Evolutionary conservation across 1,140 invertebrate species (phyloP), one percentile per base, ranked within the genome.

Genomic region (Drosophila arawakana): DNA sequence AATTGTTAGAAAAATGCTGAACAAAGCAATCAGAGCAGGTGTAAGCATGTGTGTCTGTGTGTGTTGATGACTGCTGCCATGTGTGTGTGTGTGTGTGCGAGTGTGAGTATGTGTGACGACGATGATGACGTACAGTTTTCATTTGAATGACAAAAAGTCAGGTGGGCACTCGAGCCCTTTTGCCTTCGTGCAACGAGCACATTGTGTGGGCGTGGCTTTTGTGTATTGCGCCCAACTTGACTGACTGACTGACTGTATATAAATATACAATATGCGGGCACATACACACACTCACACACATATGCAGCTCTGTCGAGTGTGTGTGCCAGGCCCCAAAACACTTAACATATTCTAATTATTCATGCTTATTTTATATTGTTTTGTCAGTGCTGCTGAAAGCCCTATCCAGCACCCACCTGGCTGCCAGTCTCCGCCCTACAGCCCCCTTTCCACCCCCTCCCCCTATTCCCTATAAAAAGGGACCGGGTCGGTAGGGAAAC

Each of bases 291-390:
- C 49, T n/a, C 39, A 59, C 9, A 58, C 7, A 13, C 43, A 54
- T 3, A 21, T 57, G 25, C 25, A 30, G 25, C 25, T 4, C 25
- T 66, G 61, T 76, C 69, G 60, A 74, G 74, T 76, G 74, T 75
- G 35, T 43, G 35, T 43, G 49, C 47, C 65, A 55, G 70, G 58
- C 58, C 63, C 69, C 70, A 81, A 89, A 88, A 91, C 89, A 91
- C 89, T 91, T 91, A 91, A 91, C 89, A 91, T 91, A 91, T 91
- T 91, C 89, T 91, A 91, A 91, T 91, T 91, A 91, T 91, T 91
- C 89, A 91, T 91, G 89, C 89, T 91, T 91, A 91, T 91, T 89
- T 91, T 91, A 76, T 90, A 85, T 89, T 89, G 85, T 89, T 83
- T 90, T 80, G 50, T 52, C 70, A 76, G 60, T 60, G 58, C 66